A percentile compares a stretch with the other conserved stretches of the same genome.
phyloP scores from a whole-genome alignment of 2,888 invertebrate genomes.

The Siphlonurus alternatus region DNA sequence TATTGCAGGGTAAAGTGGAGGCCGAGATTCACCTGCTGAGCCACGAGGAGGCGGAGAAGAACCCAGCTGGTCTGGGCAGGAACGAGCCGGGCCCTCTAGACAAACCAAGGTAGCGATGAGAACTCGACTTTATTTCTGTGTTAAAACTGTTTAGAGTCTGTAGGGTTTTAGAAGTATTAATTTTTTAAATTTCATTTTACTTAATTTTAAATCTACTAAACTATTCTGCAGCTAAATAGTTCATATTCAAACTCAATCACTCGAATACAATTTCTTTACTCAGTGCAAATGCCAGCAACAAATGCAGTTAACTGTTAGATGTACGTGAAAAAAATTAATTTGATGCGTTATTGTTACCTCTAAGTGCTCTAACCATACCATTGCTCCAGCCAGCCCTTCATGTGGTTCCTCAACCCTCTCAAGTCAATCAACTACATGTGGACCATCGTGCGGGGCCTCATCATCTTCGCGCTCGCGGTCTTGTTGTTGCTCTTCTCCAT shows the following conservation, averaged over 20 bases:
- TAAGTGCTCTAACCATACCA: no score
- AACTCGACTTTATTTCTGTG: not conserved
- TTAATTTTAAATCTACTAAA: no score
- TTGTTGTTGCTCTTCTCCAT: conserved; percentile 60
- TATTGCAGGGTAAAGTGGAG: conserved; percentile 71
- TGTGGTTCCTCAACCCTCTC: conserved; percentile 85
- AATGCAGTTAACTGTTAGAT: no score
- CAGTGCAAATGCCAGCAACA: no score
- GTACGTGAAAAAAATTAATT: no score
- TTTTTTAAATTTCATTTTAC: no score
- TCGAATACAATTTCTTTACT: no score
- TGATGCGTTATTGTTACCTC: no score
- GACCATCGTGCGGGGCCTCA: conserved; percentile 56
- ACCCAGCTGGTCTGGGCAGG: conserved; percentile 68
- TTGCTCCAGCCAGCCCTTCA: conserved; percentile 77
- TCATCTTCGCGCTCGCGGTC: conserved; percentile 42
- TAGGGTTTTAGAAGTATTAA: no score
- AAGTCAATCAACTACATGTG: conserved; percentile 89
- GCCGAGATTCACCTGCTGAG: conserved; percentile 76
- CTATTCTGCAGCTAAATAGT: no score
- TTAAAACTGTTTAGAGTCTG: no score
- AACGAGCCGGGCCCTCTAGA: conserved; percentile 80
- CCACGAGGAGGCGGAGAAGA: conserved; percentile 73
- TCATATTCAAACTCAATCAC: no score
- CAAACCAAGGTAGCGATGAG: conserved; percentile 76